Percentiles rank a stretch among this genome's conserved stretches.
Evolutionary conservation across 2,888 invertebrate species (phyloP).

Genomic region (Itoplectis maculator): DNA sequence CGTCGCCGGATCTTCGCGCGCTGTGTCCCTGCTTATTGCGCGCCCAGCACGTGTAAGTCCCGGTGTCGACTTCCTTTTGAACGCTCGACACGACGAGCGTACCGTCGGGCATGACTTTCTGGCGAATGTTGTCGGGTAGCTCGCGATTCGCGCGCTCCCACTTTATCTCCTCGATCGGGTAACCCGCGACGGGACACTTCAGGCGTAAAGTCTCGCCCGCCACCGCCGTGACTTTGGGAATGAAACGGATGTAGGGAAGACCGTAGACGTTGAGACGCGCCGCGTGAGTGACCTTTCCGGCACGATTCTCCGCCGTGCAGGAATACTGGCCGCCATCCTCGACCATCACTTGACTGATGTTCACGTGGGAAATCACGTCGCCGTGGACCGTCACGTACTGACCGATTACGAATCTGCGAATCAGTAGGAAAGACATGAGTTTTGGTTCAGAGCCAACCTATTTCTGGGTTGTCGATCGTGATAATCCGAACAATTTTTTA

Average conservation of each 20-base stretch:
- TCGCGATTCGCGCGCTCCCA: conserved; percentile 92
- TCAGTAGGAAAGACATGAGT: background rate
- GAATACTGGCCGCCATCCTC: conserved; percentile 93
- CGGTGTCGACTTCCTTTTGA: conserved; percentile 90
- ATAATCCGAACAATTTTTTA: background rate
- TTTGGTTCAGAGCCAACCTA: background rate
- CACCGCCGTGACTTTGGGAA: conserved; percentile 93
- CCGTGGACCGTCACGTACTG: conserved; percentile 92
- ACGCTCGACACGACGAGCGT: conserved; percentile 91
- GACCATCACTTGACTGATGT: conserved; percentile 91
- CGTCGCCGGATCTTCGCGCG: conserved; percentile 90
- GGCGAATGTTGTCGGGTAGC: conserved; percentile 92
- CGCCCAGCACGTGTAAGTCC: conserved; percentile 93
- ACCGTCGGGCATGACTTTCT: conserved; percentile 90
- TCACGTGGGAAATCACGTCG: conserved; percentile 93
- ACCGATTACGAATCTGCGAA: conserved; percentile 90
- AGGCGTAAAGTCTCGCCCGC: conserved; percentile 91
- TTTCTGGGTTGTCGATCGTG: too few species aligned
- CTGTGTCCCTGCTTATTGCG: conserved; percentile 92
- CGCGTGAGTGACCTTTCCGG: conserved; percentile 90
- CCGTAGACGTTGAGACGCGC: conserved; percentile 93
- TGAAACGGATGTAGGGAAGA: conserved; percentile 91
- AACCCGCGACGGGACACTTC: conserved; percentile 93
- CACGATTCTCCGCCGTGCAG: conserved; percentile 91
- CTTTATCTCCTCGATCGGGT: conserved; percentile 92